Evolutionary conservation across 23 tunicate species (phyloP).

Genomic region (Styela clava): DNA sequence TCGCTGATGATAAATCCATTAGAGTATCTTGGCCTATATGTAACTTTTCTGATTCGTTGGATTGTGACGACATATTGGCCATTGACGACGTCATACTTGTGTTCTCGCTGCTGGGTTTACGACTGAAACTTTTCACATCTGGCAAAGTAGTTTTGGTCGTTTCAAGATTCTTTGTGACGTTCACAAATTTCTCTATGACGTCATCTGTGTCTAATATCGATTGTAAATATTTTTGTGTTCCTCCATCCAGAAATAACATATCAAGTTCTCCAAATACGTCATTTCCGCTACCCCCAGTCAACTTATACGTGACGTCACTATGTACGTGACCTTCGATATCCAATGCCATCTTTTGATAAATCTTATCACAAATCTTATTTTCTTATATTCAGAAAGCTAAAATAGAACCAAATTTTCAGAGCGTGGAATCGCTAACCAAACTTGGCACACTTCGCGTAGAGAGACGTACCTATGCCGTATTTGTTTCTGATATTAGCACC

Average conservation of each 20-base stretch:
- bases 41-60: background rate
- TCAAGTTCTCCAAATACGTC: background rate
- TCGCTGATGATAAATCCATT: background rate
- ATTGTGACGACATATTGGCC: background rate
- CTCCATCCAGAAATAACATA: background rate
- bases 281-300: background rate
- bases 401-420: too few relatives aligned
- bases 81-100: background rate
- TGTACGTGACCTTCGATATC: background rate
- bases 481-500: too few relatives aligned
- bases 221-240: background rate
- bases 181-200: background rate
- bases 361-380: too few relatives aligned
- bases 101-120: background rate
- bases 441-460: too few relatives aligned
- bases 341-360: background rate
- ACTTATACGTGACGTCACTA: background rate
- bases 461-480: too few relatives aligned
- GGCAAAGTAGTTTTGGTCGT: background rate
- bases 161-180: background rate
- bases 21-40: background rate
- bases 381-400: too few relatives aligned
- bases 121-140: background rate
- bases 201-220: background rate
- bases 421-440: too few relatives aligned